phyloP scores from a whole-genome alignment of 2,797 vertebrate species.

The Sarcoramphus papa region DNA sequence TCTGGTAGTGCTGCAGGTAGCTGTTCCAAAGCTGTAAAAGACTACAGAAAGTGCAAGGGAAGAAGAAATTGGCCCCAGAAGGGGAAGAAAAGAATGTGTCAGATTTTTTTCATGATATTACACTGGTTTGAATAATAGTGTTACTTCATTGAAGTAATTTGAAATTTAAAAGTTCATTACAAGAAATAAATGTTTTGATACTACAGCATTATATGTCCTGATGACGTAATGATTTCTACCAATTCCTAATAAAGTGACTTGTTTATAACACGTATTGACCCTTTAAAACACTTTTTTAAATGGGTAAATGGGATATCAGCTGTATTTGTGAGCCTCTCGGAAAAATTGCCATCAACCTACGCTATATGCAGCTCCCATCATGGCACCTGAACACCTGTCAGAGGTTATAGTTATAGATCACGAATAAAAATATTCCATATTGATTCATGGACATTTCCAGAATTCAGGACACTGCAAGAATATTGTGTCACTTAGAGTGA shows the following conservation, averaged over 20 bases:
- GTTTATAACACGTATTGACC: background rate
- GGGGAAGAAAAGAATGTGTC: background rate
- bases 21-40: background rate
- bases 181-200: background rate
- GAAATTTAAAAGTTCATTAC: background rate
- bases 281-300: background rate
- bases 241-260: background rate
- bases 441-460: slow-evolving; percentile 21
- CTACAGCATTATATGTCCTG: background rate
- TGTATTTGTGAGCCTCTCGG: background rate
- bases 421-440: slow-evolving; percentile 32
- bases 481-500: slow-evolving; percentile 46
- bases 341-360: background rate
- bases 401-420: slow-evolving; percentile 3
- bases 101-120: background rate
- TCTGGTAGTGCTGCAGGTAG: background rate
- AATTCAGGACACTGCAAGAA: background rate
- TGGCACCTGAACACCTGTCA: slow-evolving; percentile 16
- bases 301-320: background rate
- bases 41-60: background rate
- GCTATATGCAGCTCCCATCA: background rate
- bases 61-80: background rate
- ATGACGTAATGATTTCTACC: background rate
- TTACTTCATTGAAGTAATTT: background rate
- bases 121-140: background rate